A percentile compares a stretch with the other conserved stretches of the same genome.
These are phyloP conservation scores for Zosterops japonicus DNA, from an alignment of 2,113 vertebrate genomes.

Conservation along the genomic window DNA sequence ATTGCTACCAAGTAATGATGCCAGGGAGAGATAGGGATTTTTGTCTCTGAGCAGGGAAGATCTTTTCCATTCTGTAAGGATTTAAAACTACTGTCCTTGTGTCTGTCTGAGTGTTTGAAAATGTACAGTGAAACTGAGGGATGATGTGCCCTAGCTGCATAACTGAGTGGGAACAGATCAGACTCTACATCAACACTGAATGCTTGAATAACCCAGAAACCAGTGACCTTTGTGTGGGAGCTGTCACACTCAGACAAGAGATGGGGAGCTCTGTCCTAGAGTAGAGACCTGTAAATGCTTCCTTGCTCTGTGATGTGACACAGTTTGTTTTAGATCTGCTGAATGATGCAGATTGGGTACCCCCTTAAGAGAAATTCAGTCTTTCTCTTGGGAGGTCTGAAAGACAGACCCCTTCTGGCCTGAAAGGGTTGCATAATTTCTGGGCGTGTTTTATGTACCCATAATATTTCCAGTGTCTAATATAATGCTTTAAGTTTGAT, in stretches of 20 bases:
- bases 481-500: background rate
- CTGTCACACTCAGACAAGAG: background rate
- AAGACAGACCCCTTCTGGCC: background rate
- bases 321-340: background rate
- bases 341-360: background rate
- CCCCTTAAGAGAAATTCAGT: background rate
- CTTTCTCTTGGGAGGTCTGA: background rate
- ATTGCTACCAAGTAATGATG: background rate
- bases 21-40: background rate
- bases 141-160: background rate
- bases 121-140: background rate
- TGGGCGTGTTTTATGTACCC: background rate
- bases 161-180: background rate
- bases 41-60: background rate
- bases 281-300: background rate
- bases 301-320: background rate
- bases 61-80: background rate
- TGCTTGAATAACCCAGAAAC: background rate
- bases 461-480: background rate
- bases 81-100: background rate
- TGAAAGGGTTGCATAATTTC: background rate
- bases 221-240: background rate
- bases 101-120: background rate
- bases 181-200: background rate
- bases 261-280: background rate